These are phyloP conservation scores for Metopolophium dirhodum DNA, from an alignment of 1,140 invertebrate species.

Conservation along the genomic window DNA sequence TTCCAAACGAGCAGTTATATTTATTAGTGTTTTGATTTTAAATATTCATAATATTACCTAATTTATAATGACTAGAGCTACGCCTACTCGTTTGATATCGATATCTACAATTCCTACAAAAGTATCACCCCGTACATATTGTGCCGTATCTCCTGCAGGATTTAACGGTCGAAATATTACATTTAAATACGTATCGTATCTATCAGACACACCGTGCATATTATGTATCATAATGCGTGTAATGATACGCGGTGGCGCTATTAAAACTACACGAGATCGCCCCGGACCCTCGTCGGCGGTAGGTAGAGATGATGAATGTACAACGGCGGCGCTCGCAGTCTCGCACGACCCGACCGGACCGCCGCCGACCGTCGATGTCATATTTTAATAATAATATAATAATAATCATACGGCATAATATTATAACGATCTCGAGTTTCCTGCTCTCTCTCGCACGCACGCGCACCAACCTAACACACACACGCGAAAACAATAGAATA, in stretches of 20 bases:
- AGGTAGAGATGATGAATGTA: neutral
- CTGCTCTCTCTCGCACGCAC: neutral
- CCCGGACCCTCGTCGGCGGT: neutral
- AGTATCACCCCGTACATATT: neutral
- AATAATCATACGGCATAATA: neutral
- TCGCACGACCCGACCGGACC: neutral
- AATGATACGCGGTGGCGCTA: neutral
- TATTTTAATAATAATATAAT: neutral
- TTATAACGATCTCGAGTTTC: constrained; percentile 2
- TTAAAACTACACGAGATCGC: neutral
- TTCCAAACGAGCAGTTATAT: too few species aligned
- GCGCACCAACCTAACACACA: too few species aligned
- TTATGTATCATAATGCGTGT: neutral
- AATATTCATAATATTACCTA: too few species aligned
- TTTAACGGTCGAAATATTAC: neutral
- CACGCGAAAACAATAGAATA: neutral
- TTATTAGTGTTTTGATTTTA: too few species aligned
- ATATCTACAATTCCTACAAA: too few species aligned
- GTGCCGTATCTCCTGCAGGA: neutral
- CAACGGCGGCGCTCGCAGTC: neutral
- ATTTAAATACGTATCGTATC: neutral
- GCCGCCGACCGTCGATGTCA: neutral
- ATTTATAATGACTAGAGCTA: too few species aligned
- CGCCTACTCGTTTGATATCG: too few species aligned
- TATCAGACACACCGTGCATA: neutral